Base-by-base conservation (phyloP, 2,888 invertebrate genomes). In the Lepidochrysops patricia region DNA sequence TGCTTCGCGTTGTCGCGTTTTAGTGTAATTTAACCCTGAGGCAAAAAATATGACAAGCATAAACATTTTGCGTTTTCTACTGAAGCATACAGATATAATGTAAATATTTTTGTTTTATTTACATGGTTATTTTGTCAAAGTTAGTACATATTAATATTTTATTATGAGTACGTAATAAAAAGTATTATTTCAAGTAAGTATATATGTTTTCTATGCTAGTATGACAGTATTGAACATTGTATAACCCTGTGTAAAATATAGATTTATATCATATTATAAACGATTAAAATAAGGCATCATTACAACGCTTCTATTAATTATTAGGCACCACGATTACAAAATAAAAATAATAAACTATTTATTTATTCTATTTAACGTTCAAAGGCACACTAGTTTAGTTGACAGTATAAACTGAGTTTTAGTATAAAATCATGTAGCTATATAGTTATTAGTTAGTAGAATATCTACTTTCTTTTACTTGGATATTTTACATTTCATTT, bases 311-410 rank as follows among this genome's bases (percentile, higher is more conserved):
- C 52, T 52, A n/a, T n/a, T n/a, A n/a, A 50, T 35, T 26, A 35
- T 35, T 59, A 59, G 52, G 58, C 58, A 59, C 58, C 52, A 37
- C 52, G 50, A 27, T 59, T 52, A 23, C 29, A 49, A 59, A 50
- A n/a, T 49, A 19, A 50, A 32, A 25, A 58, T 50, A 37, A 29
- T 32, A 26, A 57, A 5, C 12, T 32, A 25, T 35, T 12, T 43
- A 48, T 27, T 48, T 26, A 43, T 48, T 57, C 49, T 34, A 60
- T 57, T 29, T 63, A 57, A 43, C 58, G 37, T 37, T 52, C 29
- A 56, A 59, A 63, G 61, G 61, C 61, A 64, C 63, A 60, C 48
- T 57, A 57, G 43, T 25, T 15, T 50, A 57, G 52, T 29, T 15
- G 15, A n/a, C n/a, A n/a, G n/a, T n/a, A n/a, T n/a, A n/a, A 4